Base-by-base conservation (phyloP, 2,797 vertebrate species). In the Trachops cirrhosus region DNA sequence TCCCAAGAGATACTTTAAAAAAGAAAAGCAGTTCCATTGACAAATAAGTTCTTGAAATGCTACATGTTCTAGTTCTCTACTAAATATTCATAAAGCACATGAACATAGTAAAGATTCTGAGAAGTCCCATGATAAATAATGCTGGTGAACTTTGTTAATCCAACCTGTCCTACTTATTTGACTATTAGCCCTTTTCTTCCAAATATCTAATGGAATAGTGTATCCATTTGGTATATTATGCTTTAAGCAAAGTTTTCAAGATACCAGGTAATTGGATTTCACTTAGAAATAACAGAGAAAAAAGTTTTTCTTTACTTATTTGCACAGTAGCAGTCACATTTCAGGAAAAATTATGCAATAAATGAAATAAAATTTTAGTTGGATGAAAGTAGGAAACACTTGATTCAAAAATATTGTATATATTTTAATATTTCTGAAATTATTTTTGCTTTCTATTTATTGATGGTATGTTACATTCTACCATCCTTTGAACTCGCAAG, bases 371-470 rank as follows among this genome's bases (percentile, higher is more conserved):
- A 59, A 21, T 80, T 80, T 95, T 88, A 64, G 12, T 85, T 94
- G 37, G 19, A 50, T 57, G 9, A 95, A 57, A 26, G 57, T 86
- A 75, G 50, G 29, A 86, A 91, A 91, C 24, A 29, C 39, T 90
- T 83, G 14, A 37, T 67, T 89, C 5, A 46, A 93, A 95, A 85
- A 29, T 62, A 88, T 77, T 48, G 71, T 50, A 18, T 93, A 41
- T 91, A 15, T 91, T 92, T 88, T 70, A 94, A 34, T 94, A 50
- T 89, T 89, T 93, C 75, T 50, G 68, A 92, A 79, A 46, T 89
- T 82, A 62, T 39, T 86, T 95, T 96, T 86, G 34, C 62, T 94
- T 87, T 77, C 71, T 91, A 18, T 82, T 91, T 79, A n/a, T 74
- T 83, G 46, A 68, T 59, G 21, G 15, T 90, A 39, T 91, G 21